These are phyloP conservation scores for Eulemur rubriventer DNA, from an alignment of 2,797 vertebrate genomes.

Conservation along the genomic window DNA sequence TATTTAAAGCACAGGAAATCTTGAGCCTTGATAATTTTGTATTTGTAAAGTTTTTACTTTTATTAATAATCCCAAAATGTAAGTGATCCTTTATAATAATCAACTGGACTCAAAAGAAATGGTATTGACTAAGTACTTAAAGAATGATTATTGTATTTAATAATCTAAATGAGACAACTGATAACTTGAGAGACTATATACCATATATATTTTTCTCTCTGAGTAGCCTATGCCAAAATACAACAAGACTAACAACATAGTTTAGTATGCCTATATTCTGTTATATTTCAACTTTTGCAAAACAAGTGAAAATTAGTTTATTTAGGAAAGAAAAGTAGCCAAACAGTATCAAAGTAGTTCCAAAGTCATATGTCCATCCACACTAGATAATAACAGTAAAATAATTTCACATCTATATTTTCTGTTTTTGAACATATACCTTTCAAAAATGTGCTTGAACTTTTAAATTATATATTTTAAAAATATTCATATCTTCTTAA, in stretches of 20 bases:
- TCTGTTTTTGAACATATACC: not conserved
- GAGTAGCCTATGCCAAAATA: not conserved
- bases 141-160: not conserved
- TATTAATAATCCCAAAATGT: not conserved
- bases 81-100: not conserved
- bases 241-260: not conserved
- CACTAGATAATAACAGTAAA: not conserved
- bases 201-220: conserved; percentile 6
- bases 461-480: conserved; percentile 19
- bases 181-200: not conserved
- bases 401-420: not conserved
- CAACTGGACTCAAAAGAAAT: not conserved
- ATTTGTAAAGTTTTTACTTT: not conserved
- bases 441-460: conserved; percentile 21
- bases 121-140: not conserved
- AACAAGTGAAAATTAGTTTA: conserved; percentile 22
- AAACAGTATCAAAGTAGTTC: not conserved
- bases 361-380: not conserved
- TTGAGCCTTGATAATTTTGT: not conserved
- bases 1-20: conserved; percentile 1
- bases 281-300: not conserved
- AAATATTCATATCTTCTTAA: not conserved
- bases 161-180: not conserved
- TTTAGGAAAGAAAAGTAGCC: not conserved
- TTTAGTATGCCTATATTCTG: not conserved